Percentiles rank a stretch among this genome's conserved stretches.
Evolutionary conservation across 2,113 vertebrate species (phyloP).

Genomic region (Petaurus breviceps): DNA sequence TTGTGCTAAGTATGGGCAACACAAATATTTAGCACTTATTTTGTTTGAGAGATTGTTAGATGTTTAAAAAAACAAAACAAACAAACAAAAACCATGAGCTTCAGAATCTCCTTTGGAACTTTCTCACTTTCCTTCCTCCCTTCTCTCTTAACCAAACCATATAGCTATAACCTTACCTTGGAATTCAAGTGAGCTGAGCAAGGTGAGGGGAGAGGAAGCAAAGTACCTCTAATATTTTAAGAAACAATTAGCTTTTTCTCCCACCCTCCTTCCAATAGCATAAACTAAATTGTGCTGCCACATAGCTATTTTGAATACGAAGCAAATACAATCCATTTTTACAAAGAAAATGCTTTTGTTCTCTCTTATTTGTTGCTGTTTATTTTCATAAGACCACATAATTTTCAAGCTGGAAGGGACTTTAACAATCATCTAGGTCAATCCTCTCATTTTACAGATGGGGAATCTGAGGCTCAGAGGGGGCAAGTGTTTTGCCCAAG

Average conservation of each 20-base stretch:
- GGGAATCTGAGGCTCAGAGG: not conserved
- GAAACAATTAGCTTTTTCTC: not conserved
- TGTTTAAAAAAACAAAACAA: not conserved
- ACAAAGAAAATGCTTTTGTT: conserved; percentile 33
- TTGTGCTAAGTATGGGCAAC: not conserved
- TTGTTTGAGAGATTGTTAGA: not conserved
- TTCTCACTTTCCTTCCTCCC: not conserved
- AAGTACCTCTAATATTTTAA: conserved; percentile 19
- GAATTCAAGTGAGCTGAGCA: not conserved
- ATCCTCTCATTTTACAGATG: not conserved
- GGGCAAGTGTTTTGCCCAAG: not conserved
- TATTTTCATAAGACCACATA: conserved; percentile 5
- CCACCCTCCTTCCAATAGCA: not conserved
- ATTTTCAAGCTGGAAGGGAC: not conserved
- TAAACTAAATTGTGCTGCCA: not conserved
- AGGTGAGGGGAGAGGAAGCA: not conserved
- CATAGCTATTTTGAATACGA: conserved; percentile 21
- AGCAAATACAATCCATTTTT: not conserved
- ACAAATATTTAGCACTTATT: not conserved
- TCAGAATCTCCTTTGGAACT: not conserved
- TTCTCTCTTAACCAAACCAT: not conserved
- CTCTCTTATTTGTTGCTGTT: conserved; percentile 6
- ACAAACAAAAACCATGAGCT: not conserved
- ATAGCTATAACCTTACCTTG: not conserved
- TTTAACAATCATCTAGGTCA: not conserved